Percentiles rank a stretch among this genome's conserved stretches.
Conservation (phyloP, 1,140 invertebrate genomes). For the Carcinoscorpius rotundicauda region DNA sequence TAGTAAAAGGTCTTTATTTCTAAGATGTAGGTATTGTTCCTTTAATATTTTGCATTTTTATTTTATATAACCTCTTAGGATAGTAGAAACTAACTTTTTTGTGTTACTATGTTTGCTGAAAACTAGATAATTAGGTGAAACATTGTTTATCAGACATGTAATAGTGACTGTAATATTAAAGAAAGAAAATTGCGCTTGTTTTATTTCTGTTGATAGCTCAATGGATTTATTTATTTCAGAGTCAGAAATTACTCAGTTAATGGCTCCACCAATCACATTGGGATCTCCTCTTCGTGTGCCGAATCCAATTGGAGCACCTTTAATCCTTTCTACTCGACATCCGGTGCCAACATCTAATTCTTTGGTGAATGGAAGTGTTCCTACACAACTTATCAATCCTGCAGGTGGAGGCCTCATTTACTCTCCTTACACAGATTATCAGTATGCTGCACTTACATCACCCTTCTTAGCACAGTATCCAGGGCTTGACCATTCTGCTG, state of each 20-base stretch:
- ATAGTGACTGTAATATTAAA: too few relatives aligned
- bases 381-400: conserved; percentile 33
- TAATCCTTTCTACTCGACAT: conserved; percentile 76
- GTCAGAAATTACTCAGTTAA: conserved; percentile 32
- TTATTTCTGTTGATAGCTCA: too few relatives aligned
- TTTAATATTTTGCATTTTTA: too few relatives aligned
- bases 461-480: conserved; percentile 75
- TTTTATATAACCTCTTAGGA: too few relatives aligned
- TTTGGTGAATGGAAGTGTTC: conserved; percentile 52
- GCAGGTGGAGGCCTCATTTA: conserved; percentile 47
- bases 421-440: conserved; percentile 60
- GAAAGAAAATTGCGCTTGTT: too few relatives aligned
- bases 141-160: too few relatives aligned
- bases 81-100: too few relatives aligned
- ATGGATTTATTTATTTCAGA: conserved; percentile 4
- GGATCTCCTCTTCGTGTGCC: conserved; percentile 51
- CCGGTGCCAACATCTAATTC: conserved; percentile 54
- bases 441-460: conserved; percentile 68
- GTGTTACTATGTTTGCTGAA: too few relatives aligned
- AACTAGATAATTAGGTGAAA: too few relatives aligned
- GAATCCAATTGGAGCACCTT: conserved; percentile 48
- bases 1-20: too few relatives aligned
- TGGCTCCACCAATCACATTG: conserved; percentile 46
- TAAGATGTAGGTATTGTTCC: too few relatives aligned
- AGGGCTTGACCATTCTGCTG: neutral